A percentile compares a stretch with the other conserved stretches of the same genome.
Evolutionary conservation across 2,888 invertebrate species (phyloP).

Genomic region (Lycophotia porphyrea): DNA sequence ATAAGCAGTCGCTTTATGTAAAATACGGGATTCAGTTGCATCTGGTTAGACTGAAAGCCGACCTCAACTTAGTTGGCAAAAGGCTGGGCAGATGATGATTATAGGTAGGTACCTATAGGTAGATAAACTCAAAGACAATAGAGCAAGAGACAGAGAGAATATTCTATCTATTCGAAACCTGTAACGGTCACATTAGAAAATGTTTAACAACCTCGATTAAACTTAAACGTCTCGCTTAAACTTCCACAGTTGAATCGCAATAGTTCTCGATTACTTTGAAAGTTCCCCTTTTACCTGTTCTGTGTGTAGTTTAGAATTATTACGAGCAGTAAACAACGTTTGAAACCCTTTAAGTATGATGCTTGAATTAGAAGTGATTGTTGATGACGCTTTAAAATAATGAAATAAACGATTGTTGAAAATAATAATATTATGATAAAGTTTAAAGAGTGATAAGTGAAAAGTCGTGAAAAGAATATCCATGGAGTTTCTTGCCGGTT

Average conservation of each 20-base stretch:
- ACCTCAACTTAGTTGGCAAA: too few relatives aligned
- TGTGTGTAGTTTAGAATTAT: slow-evolving; percentile 1
- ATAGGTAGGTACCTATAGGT: too few relatives aligned
- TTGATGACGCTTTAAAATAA: not conserved
- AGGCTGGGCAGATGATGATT: too few relatives aligned
- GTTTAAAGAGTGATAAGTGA: too few relatives aligned
- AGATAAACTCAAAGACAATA: too few relatives aligned
- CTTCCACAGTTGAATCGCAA: slow-evolving; percentile 41
- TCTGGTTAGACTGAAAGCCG: too few relatives aligned
- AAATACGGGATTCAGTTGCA: too few relatives aligned
- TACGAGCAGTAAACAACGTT: slow-evolving; percentile 19
- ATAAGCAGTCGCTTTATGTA: too few relatives aligned
- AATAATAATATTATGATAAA: not conserved
- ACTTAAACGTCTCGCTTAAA: slow-evolving; percentile 37
- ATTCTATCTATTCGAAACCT: slow-evolving; percentile 3
- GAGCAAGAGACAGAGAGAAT: too few relatives aligned
- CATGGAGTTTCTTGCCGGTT: too few relatives aligned
- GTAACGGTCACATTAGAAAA: slow-evolving; percentile 5
- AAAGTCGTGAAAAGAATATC: too few relatives aligned
- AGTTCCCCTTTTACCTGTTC: slow-evolving; percentile 38
- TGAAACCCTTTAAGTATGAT: not conserved
- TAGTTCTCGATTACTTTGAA: slow-evolving; percentile 43
- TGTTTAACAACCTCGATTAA: slow-evolving; percentile 42
- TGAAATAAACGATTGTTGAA: not conserved
- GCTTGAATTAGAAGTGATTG: not conserved